Conservation (phyloP, 2,113 vertebrate species). For the Dicrurus megarhynchus region DNA sequence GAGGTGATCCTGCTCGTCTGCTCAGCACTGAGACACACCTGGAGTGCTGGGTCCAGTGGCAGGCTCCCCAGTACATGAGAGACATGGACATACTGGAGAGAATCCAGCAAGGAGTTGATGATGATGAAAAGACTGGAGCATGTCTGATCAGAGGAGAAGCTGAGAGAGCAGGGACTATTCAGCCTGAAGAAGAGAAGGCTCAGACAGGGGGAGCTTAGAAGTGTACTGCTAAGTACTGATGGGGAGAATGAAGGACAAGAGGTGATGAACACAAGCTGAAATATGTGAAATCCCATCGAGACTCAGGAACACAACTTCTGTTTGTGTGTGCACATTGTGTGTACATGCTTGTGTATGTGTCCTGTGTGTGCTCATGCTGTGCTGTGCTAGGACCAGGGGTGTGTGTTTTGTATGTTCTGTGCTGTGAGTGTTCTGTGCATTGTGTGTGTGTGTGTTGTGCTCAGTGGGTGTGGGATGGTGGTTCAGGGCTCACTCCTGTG, state of each 20-base stretch:
- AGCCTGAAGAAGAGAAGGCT: not conserved
- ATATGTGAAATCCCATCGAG: not conserved
- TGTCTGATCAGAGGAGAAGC: not conserved
- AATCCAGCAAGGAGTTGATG: not conserved
- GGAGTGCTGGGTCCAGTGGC: not conserved
- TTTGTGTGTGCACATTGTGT: not conserved
- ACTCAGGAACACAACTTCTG: not conserved
- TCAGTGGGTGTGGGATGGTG: not conserved
- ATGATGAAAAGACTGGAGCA: not conserved
- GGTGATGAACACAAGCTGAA: not conserved
- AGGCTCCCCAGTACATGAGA: not conserved
- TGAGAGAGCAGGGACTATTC: not conserved
- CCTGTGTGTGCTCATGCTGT: not conserved
- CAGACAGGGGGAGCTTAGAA: not conserved
- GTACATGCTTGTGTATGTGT: not conserved
- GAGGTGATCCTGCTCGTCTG: not conserved
- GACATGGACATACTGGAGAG: not conserved
- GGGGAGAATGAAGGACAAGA: not conserved
- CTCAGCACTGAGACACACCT: not conserved
- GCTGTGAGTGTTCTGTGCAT: rapidly evolving
- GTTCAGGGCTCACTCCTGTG: not conserved
- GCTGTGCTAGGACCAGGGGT: not conserved
- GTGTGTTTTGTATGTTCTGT: not conserved
- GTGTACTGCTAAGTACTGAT: not conserved
- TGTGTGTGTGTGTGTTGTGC: not conserved